These are phyloP conservation scores for Teinopalpus imperialis DNA, from an alignment of 2,888 invertebrate genomes.

Conservation along the genomic window DNA sequence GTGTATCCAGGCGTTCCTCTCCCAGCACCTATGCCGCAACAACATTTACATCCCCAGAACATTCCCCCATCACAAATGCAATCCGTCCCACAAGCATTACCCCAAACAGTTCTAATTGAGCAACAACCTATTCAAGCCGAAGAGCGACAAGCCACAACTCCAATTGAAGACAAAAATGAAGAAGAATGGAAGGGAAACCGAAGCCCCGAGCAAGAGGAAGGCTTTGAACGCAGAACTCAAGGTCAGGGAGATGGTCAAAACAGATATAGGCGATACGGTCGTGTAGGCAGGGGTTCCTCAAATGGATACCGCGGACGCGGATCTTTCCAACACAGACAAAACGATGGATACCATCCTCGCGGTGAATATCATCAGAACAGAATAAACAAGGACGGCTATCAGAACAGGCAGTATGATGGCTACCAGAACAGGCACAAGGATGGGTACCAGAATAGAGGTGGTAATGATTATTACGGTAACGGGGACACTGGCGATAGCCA, in stretches of 20 bases:
- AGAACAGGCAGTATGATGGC: slow-evolving; percentile 57
- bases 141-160: slow-evolving; percentile 40
- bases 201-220: slow-evolving; percentile 63
- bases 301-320: slow-evolving; percentile 71
- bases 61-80: slow-evolving; percentile 37
- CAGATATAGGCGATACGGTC: slow-evolving; percentile 59
- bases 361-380: slow-evolving; percentile 59
- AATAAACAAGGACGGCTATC: slow-evolving; percentile 59
- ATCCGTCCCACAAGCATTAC: slow-evolving; percentile 34
- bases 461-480: slow-evolving; percentile 66
- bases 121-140: slow-evolving; percentile 35
- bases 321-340: slow-evolving; percentile 53
- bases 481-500: slow-evolving; percentile 67
- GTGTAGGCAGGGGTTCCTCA: slow-evolving; percentile 61
- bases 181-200: slow-evolving; percentile 58
- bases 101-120: slow-evolving; percentile 35
- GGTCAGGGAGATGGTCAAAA: slow-evolving; percentile 71
- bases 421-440: slow-evolving; percentile 65
- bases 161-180: slow-evolving; percentile 48
- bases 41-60: slow-evolving; percentile 40
- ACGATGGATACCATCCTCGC: slow-evolving; percentile 57
- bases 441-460: slow-evolving; percentile 49
- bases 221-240: slow-evolving; percentile 56
- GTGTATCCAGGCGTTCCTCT: slow-evolving; percentile 69
- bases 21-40: slow-evolving; percentile 42